These are phyloP conservation scores for Ectemnius lituratus DNA, from an alignment of 2,888 invertebrate species.

Conservation along the genomic window DNA sequence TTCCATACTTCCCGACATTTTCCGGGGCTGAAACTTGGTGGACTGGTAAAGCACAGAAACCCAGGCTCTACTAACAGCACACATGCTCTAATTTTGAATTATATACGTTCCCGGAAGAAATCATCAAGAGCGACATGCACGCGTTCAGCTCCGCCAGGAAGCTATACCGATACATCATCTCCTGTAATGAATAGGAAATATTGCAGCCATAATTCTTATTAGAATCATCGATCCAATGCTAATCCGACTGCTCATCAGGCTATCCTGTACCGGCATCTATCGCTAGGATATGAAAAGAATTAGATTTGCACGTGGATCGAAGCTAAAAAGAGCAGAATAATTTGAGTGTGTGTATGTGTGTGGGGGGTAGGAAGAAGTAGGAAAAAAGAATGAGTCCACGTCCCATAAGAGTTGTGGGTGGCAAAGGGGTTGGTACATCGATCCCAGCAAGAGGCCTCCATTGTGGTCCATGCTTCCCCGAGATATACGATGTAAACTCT, in stretches of 20 bases:
- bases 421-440: conserved; percentile 29
- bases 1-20: too few species aligned
- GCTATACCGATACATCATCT: not conserved
- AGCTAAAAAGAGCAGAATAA: not conserved
- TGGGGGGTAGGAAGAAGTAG: conserved; percentile 22
- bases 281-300: too few species aligned
- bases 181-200: conserved; percentile 28
- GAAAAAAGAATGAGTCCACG: conserved; percentile 33
- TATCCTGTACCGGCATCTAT: too few species aligned
- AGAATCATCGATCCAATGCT: too few species aligned
- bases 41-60: conserved; percentile 18
- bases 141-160: conserved; percentile 15
- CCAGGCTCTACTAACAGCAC: conserved; percentile 16
- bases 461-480: conserved; percentile 57
- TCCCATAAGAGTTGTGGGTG: conserved; percentile 46
- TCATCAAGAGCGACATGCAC: conserved; percentile 16
- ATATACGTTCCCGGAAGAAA: conserved; percentile 49
- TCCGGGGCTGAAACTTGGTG: too few species aligned
- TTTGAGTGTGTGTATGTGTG: not conserved
- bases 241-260: too few species aligned
- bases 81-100: conserved; percentile 52
- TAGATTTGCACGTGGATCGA: too few species aligned
- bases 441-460: conserved; percentile 36
- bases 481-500: conserved; percentile 62
- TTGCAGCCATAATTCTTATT: conserved; percentile 4